Percentiles rank a stretch among this genome's conserved stretches.
These are phyloP conservation scores for Petrolisthes cinctipes DNA, from an alignment of 2,888 invertebrate species.

Conservation along the genomic window DNA sequence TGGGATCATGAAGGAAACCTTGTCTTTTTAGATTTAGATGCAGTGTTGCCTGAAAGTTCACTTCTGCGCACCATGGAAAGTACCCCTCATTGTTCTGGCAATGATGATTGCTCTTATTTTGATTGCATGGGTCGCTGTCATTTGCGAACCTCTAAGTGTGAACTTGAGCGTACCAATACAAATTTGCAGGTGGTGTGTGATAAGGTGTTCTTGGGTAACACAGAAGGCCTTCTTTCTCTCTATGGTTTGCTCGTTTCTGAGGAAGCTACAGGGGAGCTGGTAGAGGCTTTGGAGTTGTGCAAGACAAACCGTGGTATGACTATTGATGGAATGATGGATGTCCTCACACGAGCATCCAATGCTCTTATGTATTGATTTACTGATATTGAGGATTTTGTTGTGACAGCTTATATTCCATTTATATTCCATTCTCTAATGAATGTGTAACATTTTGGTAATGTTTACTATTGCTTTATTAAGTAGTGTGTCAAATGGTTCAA, in stretches of 20 bases:
- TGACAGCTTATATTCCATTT: neutral
- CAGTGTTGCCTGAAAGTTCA: slow-evolving; percentile 55
- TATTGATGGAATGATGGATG: slow-evolving; percentile 53
- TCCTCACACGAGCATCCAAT: slow-evolving; percentile 42
- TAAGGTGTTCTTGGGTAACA: slow-evolving; percentile 59
- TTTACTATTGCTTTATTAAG: neutral
- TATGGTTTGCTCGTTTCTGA: slow-evolving; percentile 48
- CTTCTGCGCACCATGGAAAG: slow-evolving; percentile 43
- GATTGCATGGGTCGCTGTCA: slow-evolving; percentile 61
- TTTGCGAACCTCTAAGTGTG: slow-evolving; percentile 39
- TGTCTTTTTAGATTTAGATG: slow-evolving; percentile 58
- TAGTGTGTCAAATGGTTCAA: no score
- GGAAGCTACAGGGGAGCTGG: slow-evolving; percentile 42
- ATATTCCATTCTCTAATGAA: no score
- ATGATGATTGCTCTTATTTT: slow-evolving; percentile 64
- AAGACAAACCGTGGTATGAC: slow-evolving; percentile 61
- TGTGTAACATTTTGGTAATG: neutral
- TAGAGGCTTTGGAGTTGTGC: slow-evolving; percentile 56
- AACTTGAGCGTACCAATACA: slow-evolving; percentile 51
- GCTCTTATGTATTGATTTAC: slow-evolving; percentile 35
- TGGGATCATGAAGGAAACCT: slow-evolving; percentile 47
- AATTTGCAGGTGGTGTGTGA: slow-evolving; percentile 62
- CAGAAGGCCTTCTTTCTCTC: slow-evolving; percentile 39
- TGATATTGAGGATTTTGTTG: neutral
- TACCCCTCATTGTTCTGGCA: slow-evolving; percentile 48